Conservation (phyloP, 2,113 vertebrate genomes). For the Ceyx margarethae region DNA sequence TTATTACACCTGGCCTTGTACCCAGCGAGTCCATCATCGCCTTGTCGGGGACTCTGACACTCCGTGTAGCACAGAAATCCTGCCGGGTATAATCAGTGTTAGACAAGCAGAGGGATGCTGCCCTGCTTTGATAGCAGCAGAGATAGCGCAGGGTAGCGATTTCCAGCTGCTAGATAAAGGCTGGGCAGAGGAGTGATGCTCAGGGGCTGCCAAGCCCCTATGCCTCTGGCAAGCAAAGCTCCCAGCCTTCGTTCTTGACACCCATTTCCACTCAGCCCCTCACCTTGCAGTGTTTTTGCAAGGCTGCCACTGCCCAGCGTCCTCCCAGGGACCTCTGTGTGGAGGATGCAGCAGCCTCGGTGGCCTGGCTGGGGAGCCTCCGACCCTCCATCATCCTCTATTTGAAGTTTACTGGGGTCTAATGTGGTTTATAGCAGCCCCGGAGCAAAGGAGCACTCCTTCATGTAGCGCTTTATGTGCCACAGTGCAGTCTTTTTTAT, state of each 20-base stretch:
- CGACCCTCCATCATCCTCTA: neutral
- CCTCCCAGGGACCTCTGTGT: neutral
- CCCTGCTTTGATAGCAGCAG: constrained; percentile 36
- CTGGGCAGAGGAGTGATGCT: constrained; percentile 30
- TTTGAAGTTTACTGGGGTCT: neutral
- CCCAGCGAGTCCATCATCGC: neutral
- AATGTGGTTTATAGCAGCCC: neutral
- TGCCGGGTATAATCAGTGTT: neutral
- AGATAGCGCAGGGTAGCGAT: constrained; percentile 16
- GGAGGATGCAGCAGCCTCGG: neutral
- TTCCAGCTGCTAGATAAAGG: constrained; percentile 48
- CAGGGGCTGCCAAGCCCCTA: neutral
- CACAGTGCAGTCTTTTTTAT: neutral
- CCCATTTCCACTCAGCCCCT: neutral
- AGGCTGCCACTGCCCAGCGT: neutral
- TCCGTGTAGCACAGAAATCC: neutral
- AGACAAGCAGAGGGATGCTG: constrained; percentile 46
- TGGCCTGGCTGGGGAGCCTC: neutral
- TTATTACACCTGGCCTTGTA: constrained; percentile 18
- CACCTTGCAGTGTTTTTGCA: neutral
- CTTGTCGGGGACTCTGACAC: neutral
- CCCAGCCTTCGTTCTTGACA: neutral
- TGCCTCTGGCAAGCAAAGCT: neutral
- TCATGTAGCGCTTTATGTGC: constrained; percentile 7
- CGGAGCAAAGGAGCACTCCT: neutral